Evolutionary conservation across 2,888 invertebrate genomes (phyloP).

Genomic region (Glaucopsyche alexis): DNA sequence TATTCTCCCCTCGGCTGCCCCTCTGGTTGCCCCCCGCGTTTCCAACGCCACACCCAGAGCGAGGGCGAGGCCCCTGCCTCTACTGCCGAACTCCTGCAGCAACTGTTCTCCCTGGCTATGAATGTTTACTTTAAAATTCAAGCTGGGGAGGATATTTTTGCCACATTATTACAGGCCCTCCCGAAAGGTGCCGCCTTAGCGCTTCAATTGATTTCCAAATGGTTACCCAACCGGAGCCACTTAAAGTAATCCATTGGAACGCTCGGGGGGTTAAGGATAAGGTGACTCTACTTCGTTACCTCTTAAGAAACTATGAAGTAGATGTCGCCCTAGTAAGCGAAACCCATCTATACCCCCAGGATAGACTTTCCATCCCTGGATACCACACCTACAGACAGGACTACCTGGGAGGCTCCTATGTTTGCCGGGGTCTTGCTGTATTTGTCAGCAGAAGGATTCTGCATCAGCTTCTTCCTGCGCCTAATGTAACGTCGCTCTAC

Average conservation of each 20-base stretch:
- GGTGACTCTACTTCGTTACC: not conserved
- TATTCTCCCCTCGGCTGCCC: not conserved
- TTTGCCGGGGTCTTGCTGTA: not conserved
- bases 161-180: not conserved
- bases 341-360: not conserved
- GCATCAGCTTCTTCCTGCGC: not conserved
- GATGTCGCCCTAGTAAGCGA: not conserved
- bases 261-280: not conserved
- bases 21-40: not conserved
- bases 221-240: not conserved
- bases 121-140: not conserved
- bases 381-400: not conserved
- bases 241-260: conserved; percentile 2
- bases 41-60: not conserved
- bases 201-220: not conserved
- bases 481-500: not conserved
- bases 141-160: not conserved
- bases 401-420: not conserved
- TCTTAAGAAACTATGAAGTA: not conserved
- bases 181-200: not conserved
- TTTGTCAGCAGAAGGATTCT: not conserved
- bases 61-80: too few species aligned
- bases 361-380: not conserved
- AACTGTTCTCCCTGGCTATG: too few species aligned
- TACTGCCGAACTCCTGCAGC: too few species aligned